Percentiles rank a stretch among this genome's conserved stretches.
Conservation (phyloP, 2,113 vertebrate species). For the Lamprologus ornatipinnis region DNA sequence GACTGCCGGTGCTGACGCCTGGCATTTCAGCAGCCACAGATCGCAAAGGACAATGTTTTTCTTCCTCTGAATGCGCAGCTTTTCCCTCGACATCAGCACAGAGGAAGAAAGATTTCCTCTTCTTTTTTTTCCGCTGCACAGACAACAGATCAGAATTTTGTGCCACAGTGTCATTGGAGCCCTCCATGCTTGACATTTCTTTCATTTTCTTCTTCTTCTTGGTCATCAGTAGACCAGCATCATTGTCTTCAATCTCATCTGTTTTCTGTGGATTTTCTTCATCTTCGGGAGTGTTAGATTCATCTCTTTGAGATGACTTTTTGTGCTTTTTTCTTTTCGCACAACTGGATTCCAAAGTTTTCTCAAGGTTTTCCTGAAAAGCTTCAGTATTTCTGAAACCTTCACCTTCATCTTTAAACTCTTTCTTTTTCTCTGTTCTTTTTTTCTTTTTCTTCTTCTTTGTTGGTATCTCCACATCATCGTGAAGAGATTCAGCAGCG, state of each 20-base stretch:
- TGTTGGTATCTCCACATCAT: background rate
- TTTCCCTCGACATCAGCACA: slow-evolving; percentile 37
- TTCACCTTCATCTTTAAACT: background rate
- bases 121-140: background rate
- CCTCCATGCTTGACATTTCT: background rate
- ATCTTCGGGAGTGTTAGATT: background rate
- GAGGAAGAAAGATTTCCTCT: slow-evolving; percentile 24
- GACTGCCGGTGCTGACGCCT: background rate
- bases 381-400: background rate
- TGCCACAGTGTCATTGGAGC: background rate
- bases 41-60: background rate
- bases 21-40: background rate
- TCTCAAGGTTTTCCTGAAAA: background rate
- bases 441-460: background rate
- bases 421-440: background rate
- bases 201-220: background rate
- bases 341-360: background rate
- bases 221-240: background rate
- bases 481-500: background rate
- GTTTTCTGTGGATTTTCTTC: background rate
- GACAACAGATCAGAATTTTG: background rate
- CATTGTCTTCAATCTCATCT: background rate
- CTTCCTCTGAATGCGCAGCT: background rate
- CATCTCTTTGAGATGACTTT: background rate
- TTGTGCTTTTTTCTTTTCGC: background rate